Conservation (phyloP, 2,797 vertebrate species). For the Hippoglossus hippoglossus region DNA sequence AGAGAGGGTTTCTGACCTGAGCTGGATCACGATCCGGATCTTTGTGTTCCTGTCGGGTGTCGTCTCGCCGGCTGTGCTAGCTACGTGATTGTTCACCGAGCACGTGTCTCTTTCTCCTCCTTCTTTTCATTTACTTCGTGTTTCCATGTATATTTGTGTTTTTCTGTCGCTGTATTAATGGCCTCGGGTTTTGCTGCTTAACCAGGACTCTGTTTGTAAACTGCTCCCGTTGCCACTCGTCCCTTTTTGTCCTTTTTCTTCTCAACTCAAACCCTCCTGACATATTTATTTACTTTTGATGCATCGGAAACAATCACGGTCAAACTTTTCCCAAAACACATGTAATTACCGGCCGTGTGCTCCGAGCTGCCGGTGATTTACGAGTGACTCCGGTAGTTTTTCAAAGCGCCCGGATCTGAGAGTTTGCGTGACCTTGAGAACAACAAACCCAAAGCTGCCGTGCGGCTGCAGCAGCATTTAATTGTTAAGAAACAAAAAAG, state of each 20-base stretch:
- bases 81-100: no score
- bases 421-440: conserved; percentile 68
- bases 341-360: neutral
- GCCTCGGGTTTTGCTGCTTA: no score
- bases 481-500: conserved; percentile 42
- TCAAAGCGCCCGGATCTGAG: conserved; percentile 1
- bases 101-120: no score
- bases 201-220: no score
- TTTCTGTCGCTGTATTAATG: no score
- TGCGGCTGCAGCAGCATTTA: conserved; percentile 29
- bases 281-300: neutral
- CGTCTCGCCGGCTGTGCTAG: no score
- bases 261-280: neutral
- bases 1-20: no score
- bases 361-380: neutral
- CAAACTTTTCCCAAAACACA: neutral
- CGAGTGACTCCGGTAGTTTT: neutral
- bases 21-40: no score
- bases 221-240: neutral
- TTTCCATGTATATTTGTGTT: no score
- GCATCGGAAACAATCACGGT: neutral
- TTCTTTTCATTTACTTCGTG: no score
- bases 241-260: neutral
- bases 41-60: no score
- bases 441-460: conserved; percentile 1